Evolutionary conservation across 2,888 invertebrate genomes (phyloP), one percentile per base, ranked within the genome.

Genomic region (Chaitophorus viminalis): DNA sequence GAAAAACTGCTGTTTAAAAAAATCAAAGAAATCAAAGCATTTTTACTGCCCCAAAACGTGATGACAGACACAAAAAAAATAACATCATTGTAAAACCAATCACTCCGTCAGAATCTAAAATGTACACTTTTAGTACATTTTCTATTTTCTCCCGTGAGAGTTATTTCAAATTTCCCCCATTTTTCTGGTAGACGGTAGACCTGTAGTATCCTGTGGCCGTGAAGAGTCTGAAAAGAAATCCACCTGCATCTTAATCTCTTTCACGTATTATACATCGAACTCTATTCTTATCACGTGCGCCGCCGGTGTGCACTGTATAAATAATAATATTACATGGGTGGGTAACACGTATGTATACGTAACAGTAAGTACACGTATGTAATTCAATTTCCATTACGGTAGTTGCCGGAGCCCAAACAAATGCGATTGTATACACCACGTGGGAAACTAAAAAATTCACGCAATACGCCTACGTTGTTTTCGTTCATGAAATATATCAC

Each of bases 211-310:
- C 5, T 60, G 8, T 60, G 21, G 1, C 5, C 25, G 60, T 33
- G 18, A 46, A 31, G 60, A 21, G 31, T 36, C 60, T 39, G 11
- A 68, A 68, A 29, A 68, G n/a, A 81, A 81, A 39, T 81, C 65
- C 46, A 39, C 81, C 29, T n/a, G 65, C 65, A 33, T 65, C n/a
- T 79, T 39, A 79, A 65, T 81, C 39, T 81, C 17, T 65, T 79
- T 60, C 33, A 25, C 60, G 60, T 21, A 60, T 25, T 5, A n/a
- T 65, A 60, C 3, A 68, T 18, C n/a, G 36, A 5, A 5, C 36
- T n/a, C 39, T 39, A 68, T 81, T 68, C 65, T 39, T 29, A 68
- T 81, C 81, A 68, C 81, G 81, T 81, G 3, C 68, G 29, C 3
- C 29, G 11, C 25, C 68, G 29, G 29, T n/a, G 29, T 18, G 60